These are phyloP conservation scores for Tanytarsus gracilentus DNA, from an alignment of 2,888 invertebrate genomes.

Conservation along the genomic window DNA sequence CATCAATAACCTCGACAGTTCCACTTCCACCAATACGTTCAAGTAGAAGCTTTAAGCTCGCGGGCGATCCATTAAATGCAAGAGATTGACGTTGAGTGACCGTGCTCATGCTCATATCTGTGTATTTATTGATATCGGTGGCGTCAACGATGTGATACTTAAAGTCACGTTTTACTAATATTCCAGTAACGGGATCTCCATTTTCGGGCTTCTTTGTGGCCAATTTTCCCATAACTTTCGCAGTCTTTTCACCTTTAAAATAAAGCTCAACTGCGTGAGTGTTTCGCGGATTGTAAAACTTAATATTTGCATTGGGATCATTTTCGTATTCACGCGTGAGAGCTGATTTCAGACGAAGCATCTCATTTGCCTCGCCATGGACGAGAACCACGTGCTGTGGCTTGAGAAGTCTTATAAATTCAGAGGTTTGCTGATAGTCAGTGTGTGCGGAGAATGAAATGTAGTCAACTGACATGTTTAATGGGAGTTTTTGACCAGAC, in stretches of 20 bases:
- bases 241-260: conserved; percentile 96
- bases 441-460: conserved; percentile 99
- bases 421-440: conserved; percentile 94
- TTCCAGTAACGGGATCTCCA: conserved; percentile 75
- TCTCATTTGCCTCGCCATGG: conserved; percentile 98
- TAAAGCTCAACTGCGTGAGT: conserved; percentile 87
- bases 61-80: conserved; percentile 68
- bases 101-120: conserved; percentile 87
- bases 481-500: conserved; percentile 89
- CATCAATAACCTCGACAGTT: conserved; percentile 57
- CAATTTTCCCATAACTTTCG: conserved; percentile 92
- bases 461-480: conserved; percentile 97
- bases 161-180: conserved; percentile 94
- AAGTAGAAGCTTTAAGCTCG: conserved; percentile 63
- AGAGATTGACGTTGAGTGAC: conserved; percentile 89
- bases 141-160: conserved; percentile 93
- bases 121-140: conserved; percentile 78
- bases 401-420: conserved; percentile 87
- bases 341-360: conserved; percentile 91
- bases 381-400: conserved; percentile 95
- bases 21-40: conserved; percentile 64
- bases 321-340: conserved; percentile 88
- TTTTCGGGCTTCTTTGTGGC: conserved; percentile 75
- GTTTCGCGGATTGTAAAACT: conserved; percentile 92
- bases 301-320: conserved; percentile 68